A percentile compares a stretch with the other conserved stretches of the same genome.
Conservation (phyloP, 30 jellyfish, hydroid and myxozoan species). For the Sanderia malayensis region DNA sequence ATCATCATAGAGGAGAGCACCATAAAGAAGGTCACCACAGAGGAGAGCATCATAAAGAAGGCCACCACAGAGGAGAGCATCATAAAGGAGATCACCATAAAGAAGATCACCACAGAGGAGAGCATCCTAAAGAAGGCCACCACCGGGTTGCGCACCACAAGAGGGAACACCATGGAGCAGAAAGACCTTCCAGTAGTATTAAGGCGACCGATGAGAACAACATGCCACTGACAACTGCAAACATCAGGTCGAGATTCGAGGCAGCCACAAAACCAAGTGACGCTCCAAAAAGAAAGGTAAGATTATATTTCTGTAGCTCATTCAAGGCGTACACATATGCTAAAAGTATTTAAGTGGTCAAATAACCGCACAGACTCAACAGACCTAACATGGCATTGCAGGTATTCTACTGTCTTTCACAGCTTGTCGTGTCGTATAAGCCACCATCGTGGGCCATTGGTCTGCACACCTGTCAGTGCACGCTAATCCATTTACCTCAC, state of each 20-base stretch:
- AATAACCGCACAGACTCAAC: too few relatives aligned
- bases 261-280: constrained; percentile 43
- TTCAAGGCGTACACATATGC: too few relatives aligned
- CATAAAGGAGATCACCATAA: neutral
- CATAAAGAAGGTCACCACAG: neutral
- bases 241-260: constrained; percentile 64
- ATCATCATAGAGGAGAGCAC: constrained; percentile 30
- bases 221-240: constrained; percentile 45
- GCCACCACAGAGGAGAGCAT: constrained; percentile 5
- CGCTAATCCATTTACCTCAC: neutral
- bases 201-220: constrained; percentile 12
- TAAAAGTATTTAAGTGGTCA: too few relatives aligned
- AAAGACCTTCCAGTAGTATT: neutral
- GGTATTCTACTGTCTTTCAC: too few relatives aligned
- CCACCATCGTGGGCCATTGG: neutral
- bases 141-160: constrained; percentile 2
- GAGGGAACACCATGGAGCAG: constrained; percentile 32
- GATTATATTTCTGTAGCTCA: too few relatives aligned
- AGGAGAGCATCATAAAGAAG: neutral
- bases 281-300: constrained; percentile 52
- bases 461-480: constrained; percentile 8
- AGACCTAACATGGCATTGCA: too few relatives aligned
- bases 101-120: constrained; percentile 4
- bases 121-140: constrained; percentile 25
- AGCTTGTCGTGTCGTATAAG: too few relatives aligned